These are phyloP conservation scores for Ceryle rudis DNA, from an alignment of 2,797 vertebrate species.

Conservation along the genomic window DNA sequence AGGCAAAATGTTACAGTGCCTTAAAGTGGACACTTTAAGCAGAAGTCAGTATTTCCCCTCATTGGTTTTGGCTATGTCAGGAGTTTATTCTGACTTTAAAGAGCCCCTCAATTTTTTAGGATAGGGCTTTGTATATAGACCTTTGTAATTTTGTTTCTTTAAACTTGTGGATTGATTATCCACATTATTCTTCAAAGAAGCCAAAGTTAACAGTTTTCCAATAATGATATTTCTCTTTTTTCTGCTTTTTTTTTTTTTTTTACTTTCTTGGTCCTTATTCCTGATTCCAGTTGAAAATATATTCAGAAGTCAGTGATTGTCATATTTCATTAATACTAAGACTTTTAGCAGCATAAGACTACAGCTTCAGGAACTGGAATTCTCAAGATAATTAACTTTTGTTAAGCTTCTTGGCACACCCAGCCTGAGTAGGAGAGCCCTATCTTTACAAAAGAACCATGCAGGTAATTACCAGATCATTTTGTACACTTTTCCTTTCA, in stretches of 20 bases:
- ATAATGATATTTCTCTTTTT: not conserved
- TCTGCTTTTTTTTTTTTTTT: not conserved
- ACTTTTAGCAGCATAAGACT: not conserved
- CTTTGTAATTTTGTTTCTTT: not conserved
- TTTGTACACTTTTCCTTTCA: not conserved
- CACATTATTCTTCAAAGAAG: not conserved
- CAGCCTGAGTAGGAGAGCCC: not conserved
- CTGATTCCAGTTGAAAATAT: not conserved
- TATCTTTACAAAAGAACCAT: not conserved
- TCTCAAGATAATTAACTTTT: not conserved
- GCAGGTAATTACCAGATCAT: not conserved
- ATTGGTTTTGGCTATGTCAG: not conserved
- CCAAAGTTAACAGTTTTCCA: not conserved
- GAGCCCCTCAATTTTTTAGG: not conserved
- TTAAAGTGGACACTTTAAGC: not conserved
- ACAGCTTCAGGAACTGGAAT: not conserved
- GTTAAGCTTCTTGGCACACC: not conserved
- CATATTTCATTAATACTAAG: not conserved
- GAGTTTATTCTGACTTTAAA: not conserved
- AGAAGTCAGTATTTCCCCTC: not conserved
- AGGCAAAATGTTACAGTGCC: not conserved
- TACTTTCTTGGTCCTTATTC: not conserved
- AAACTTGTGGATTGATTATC: not conserved
- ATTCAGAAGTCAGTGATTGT: not conserved
- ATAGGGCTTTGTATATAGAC: not conserved